A percentile compares a stretch with the other conserved stretches of the same genome.
phyloP scores from a whole-genome alignment of 2,888 invertebrate species.

The Antheraea yamamai region DNA sequence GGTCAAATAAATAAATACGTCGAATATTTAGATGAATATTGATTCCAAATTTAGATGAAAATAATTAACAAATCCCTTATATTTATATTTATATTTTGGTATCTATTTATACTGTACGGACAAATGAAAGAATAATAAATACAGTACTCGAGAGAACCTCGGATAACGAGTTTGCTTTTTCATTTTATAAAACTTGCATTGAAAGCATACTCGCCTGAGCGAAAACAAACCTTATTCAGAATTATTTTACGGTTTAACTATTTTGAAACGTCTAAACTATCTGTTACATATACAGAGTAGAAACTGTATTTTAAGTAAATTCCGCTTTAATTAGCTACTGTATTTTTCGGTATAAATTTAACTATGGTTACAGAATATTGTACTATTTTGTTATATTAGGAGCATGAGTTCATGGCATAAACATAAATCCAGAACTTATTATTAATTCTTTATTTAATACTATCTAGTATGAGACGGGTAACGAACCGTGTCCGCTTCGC shows the following conservation, averaged over 20 bases:
- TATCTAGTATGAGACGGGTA: too few species aligned
- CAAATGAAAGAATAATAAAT: conserved; percentile 39
- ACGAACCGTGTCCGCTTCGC: too few species aligned
- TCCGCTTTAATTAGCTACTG: neutral
- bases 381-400: too few species aligned
- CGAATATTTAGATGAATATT: too few species aligned
- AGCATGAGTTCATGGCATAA: too few species aligned
- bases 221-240: conserved; percentile 26
- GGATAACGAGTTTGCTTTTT: conserved; percentile 44
- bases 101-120: conserved; percentile 31
- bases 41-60: too few species aligned
- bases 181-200: conserved; percentile 50
- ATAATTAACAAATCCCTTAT: neutral
- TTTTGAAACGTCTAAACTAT: neutral
- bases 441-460: too few species aligned
- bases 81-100: too few species aligned
- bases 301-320: neutral
- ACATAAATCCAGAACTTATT: too few species aligned
- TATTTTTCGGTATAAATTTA: too few species aligned
- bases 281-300: neutral
- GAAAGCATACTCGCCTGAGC: conserved; percentile 36
- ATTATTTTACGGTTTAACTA: conserved; percentile 8
- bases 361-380: too few species aligned
- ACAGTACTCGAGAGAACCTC: conserved; percentile 37
- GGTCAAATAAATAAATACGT: too few species aligned